Evolutionary conservation across 2,888 invertebrate genomes (phyloP), one percentile per base, ranked within the genome.

Genomic region (Lasioglossum marginatum): DNA sequence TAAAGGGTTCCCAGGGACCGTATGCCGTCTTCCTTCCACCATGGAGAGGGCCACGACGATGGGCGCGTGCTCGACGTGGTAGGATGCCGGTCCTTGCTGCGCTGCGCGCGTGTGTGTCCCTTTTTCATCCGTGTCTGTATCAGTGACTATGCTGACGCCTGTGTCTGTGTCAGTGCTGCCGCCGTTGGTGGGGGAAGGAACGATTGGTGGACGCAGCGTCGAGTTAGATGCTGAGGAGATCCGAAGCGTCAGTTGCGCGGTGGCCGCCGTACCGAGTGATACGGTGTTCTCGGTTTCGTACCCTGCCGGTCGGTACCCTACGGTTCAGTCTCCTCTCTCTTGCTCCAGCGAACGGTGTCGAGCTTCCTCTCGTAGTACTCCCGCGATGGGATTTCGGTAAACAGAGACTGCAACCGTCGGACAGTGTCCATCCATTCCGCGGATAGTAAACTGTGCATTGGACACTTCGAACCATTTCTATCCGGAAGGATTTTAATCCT

Each of bases 161-260:
- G 19, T 66, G 27, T 34, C 66, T 37, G 85, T 89, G 84, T 82
- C 77, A 68, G 90, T 85, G 88, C 90, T 86, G 87, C 88, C 89
- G 86, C 87, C 86, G 72, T 79, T 85, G 84, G 91, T 90, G 92
- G 93, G 92, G 91, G 91, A 87, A 92, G 91, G 91, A 93, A 93
- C 93, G 94, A 94, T 93, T 91, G 93, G 93, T 89, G 94, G 92
- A 92, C 92, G 88, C 93, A 92, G 93, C 94, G 93, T 92, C 92
- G 93, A 93, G 93, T 93, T 93, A 93, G 93, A 93, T 92, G 92
- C 93, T 88, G 92, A 89, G 91, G 92, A 93, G 92, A 93, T 94
- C 94, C 90, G 88, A 92, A 91, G 91, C 94, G 92, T 93, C 94
- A 94, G 94, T 94, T 92, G 94, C 92, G 93, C 94, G 93, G 92